Evolutionary conservation across 2,113 vertebrate species (phyloP).

Genomic region (Lagopus muta): DNA sequence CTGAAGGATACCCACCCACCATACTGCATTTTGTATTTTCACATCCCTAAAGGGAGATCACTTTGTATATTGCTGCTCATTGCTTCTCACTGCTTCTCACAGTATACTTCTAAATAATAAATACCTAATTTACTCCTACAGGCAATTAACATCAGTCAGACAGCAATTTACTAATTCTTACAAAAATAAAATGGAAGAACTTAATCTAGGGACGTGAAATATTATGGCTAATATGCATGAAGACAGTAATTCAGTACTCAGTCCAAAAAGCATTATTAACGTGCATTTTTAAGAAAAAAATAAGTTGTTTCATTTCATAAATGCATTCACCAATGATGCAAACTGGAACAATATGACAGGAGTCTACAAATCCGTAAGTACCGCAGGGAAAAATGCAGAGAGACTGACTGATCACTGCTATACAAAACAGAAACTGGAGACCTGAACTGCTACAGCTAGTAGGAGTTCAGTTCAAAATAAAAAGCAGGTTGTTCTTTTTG

Average conservation of each 20-base stretch:
- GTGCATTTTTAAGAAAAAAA: background rate
- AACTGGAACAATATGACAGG: background rate
- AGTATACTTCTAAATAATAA: conserved; percentile 40
- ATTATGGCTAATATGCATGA: background rate
- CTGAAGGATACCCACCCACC: background rate
- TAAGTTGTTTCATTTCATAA: background rate
- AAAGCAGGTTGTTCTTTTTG: background rate
- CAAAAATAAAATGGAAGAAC: background rate
- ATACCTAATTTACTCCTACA: conserved; percentile 17
- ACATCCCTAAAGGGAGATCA: background rate
- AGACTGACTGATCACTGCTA: background rate
- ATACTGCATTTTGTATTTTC: background rate
- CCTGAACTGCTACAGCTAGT: background rate
- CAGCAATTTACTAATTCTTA: background rate
- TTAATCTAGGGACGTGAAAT: background rate
- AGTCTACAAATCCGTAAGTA: background rate
- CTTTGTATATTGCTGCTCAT: conserved; percentile 5
- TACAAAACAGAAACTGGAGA: background rate
- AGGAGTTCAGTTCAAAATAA: background rate
- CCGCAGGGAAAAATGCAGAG: background rate
- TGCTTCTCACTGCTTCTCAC: background rate
- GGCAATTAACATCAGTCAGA: background rate
- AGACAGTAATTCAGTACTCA: background rate
- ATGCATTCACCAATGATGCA: background rate
- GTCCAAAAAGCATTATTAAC: background rate